These are phyloP conservation scores for Aphodius granarius DNA, from an alignment of 2,888 invertebrate species.

Conservation along the genomic window DNA sequence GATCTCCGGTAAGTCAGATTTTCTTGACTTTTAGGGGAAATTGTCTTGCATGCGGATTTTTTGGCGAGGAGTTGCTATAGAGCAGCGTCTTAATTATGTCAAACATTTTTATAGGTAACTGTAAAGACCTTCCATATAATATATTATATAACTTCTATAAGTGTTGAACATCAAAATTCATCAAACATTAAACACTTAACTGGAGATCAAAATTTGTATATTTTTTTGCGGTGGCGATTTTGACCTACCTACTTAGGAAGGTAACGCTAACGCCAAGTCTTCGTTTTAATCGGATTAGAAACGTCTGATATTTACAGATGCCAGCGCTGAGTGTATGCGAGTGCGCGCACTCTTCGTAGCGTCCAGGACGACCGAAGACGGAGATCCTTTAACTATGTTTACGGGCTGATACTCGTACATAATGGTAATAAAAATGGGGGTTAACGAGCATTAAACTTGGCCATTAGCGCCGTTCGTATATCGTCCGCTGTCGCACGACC, in stretches of 20 bases:
- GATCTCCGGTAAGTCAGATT: too few relatives aligned
- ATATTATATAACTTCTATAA: too few relatives aligned
- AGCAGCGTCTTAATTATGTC: too few relatives aligned
- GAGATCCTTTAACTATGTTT: slow-evolving; percentile 31
- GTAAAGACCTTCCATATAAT: too few relatives aligned
- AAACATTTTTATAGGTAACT: too few relatives aligned
- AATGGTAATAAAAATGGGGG: slow-evolving; percentile 38
- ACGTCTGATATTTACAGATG: background rate
- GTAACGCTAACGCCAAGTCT: background rate
- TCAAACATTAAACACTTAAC: too few relatives aligned
- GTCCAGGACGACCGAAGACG: slow-evolving; percentile 10
- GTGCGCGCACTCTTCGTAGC: background rate
- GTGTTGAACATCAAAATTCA: too few relatives aligned
- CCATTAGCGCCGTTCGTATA: slow-evolving; percentile 38
- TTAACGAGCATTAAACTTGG: slow-evolving; percentile 40
- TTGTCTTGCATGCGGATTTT: too few relatives aligned
- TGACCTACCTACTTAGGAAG: background rate
- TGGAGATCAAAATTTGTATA: too few relatives aligned
- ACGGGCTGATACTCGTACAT: slow-evolving; percentile 34
- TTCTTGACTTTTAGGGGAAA: too few relatives aligned
- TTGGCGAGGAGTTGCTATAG: too few relatives aligned
- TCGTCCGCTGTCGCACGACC: slow-evolving; percentile 26
- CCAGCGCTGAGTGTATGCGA: background rate
- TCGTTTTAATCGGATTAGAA: background rate
- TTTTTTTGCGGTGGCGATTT: background rate